phyloP scores from a whole-genome alignment of 2,888 invertebrate species.

The Drosophila kokeensis region DNA sequence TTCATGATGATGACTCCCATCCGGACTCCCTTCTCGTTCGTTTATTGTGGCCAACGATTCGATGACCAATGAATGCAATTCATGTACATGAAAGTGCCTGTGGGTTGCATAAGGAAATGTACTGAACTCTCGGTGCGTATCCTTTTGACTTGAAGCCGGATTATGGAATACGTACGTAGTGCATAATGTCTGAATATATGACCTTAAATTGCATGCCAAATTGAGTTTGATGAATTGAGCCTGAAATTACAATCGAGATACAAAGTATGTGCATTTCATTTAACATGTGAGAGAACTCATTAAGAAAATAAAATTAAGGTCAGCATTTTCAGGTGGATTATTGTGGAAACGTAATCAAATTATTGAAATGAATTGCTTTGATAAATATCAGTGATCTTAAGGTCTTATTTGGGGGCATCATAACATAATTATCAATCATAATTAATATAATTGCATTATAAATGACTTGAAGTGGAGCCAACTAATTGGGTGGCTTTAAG shows the following conservation, averaged over 20 bases:
- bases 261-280: neutral
- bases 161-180: conserved; percentile 32
- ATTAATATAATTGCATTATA: neutral
- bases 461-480: neutral
- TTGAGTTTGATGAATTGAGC: conserved; percentile 37
- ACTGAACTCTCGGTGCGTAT: conserved; percentile 1
- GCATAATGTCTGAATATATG: conserved; percentile 48
- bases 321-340: neutral
- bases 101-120: conserved; percentile 47
- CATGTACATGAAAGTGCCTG: conserved; percentile 53
- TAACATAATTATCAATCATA: no score
- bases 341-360: neutral
- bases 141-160: conserved; percentile 6
- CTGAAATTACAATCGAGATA: conserved; percentile 31
- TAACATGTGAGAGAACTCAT: neutral
- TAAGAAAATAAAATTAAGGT: conserved; percentile 8
- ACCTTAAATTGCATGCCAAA: conserved; percentile 50
- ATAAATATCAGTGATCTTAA: neutral
- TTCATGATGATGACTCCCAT: conserved; percentile 48
- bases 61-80: conserved; percentile 58
- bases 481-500: neutral
- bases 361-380: conserved; percentile 2
- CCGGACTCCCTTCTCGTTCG: conserved; percentile 37
- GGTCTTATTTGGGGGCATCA: neutral
- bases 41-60: conserved; percentile 52